Evolutionary conservation across 2,797 vertebrate genomes (phyloP).

Genomic region (Acanthiza pusilla): DNA sequence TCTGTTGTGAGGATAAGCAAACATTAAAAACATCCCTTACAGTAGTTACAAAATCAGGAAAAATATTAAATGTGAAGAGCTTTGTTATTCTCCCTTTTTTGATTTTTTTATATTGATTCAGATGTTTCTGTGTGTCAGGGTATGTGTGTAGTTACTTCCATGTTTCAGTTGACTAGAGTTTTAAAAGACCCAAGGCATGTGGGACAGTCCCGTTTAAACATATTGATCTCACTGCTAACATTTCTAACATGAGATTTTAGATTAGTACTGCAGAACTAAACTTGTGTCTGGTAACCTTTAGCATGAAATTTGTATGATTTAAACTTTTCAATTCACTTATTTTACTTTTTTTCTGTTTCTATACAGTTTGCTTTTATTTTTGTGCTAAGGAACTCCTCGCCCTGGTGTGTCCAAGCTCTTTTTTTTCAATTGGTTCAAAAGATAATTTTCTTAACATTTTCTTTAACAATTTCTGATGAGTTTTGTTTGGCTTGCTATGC

Average conservation of each 20-base stretch:
- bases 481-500: neutral
- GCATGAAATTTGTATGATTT: constrained; percentile 12
- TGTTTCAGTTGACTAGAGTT: neutral
- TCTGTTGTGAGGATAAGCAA: neutral
- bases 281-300: constrained; percentile 1
- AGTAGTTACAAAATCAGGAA: neutral
- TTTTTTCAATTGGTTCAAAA: neutral
- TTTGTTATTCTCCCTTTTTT: neutral
- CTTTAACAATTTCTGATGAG: neutral
- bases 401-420: neutral
- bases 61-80: neutral
- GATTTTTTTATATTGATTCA: neutral
- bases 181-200: neutral
- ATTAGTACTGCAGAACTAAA: constrained; percentile 22
- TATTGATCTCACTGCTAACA: constrained; percentile 26
- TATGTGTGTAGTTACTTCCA: neutral
- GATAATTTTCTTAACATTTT: neutral
- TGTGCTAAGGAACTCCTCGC: neutral
- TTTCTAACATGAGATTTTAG: constrained; percentile 47
- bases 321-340: neutral
- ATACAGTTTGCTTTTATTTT: neutral
- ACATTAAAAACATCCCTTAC: neutral
- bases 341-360: neutral
- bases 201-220: constrained; percentile 27
- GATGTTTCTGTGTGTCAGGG: neutral